Evolutionary conservation across 2,113 vertebrate species (phyloP).

Genomic region (Podocnemis expansa): DNA sequence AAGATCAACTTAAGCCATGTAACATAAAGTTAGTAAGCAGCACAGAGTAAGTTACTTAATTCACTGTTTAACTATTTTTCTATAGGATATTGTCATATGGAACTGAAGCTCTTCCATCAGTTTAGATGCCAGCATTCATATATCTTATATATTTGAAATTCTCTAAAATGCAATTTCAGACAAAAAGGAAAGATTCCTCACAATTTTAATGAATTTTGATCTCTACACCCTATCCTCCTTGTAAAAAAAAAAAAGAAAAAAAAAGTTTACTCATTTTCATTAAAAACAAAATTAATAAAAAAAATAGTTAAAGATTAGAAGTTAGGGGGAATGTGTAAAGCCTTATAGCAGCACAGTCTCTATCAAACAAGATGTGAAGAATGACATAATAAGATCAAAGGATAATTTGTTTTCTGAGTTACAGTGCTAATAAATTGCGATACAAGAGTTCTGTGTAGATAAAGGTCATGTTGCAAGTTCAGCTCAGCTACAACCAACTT

Average conservation of each 20-base stretch:
- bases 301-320: neutral
- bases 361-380: neutral
- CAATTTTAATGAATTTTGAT: neutral
- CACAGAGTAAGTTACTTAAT: neutral
- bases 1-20: neutral
- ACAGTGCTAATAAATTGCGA: neutral
- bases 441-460: neutral
- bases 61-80: neutral
- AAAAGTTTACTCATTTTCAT: neutral
- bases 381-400: neutral
- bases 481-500: neutral
- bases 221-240: neutral
- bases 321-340: neutral
- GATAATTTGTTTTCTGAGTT: slow-evolving; percentile 19
- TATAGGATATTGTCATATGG: neutral
- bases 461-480: neutral
- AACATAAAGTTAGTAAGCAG: neutral
- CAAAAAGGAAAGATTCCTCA: neutral
- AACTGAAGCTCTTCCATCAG: neutral
- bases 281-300: neutral
- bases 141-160: neutral
- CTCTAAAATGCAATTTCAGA: neutral
- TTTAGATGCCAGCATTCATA: neutral
- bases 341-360: neutral
- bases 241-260: no score